Conservation (phyloP, 2,797 vertebrate genomes). For the Acipenser transmontanus region DNA sequence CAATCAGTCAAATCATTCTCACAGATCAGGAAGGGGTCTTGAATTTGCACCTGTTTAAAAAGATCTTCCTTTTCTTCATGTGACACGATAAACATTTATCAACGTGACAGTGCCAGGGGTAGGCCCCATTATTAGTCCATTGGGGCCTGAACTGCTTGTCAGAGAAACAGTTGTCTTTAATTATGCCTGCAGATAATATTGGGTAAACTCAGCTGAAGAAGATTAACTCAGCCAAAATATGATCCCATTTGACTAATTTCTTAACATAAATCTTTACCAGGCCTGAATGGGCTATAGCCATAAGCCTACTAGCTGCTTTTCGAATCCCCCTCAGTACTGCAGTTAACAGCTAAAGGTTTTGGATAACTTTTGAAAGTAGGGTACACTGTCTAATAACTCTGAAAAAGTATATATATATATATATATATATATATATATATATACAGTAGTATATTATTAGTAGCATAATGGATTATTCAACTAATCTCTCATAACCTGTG, state of each 20-base stretch:
- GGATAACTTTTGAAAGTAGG: too few species aligned
- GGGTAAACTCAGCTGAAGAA: slow-evolving; percentile 65
- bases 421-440: background rate
- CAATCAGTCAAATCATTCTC: slow-evolving; percentile 39
- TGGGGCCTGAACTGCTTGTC: slow-evolving; percentile 62
- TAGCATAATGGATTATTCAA: too few species aligned
- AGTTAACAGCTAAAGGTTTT: slow-evolving; percentile 19
- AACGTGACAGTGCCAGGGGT: slow-evolving; percentile 53
- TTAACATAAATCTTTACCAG: slow-evolving; percentile 75
- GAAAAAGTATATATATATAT: background rate
- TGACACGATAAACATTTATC: slow-evolving; percentile 61
- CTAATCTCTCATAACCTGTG: too few species aligned
- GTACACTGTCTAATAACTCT: too few species aligned
- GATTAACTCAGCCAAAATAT: slow-evolving; percentile 77
- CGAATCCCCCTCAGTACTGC: slow-evolving; percentile 16
- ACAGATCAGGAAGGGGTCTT: slow-evolving; percentile 31
- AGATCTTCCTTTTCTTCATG: slow-evolving; percentile 47
- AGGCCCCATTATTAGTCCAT: slow-evolving; percentile 57
- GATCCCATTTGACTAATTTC: slow-evolving; percentile 88
- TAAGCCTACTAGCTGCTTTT: slow-evolving; percentile 56
- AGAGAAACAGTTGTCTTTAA: slow-evolving; percentile 71
- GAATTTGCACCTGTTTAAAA: slow-evolving; percentile 64
- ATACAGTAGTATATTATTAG: background rate
- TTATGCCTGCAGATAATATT: slow-evolving; percentile 70
- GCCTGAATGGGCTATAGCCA: slow-evolving; percentile 48